A percentile compares a stretch with the other conserved stretches of the same genome.
phyloP scores from a whole-genome alignment of 2,797 vertebrate genomes.

The Coregonus sp. region DNA sequence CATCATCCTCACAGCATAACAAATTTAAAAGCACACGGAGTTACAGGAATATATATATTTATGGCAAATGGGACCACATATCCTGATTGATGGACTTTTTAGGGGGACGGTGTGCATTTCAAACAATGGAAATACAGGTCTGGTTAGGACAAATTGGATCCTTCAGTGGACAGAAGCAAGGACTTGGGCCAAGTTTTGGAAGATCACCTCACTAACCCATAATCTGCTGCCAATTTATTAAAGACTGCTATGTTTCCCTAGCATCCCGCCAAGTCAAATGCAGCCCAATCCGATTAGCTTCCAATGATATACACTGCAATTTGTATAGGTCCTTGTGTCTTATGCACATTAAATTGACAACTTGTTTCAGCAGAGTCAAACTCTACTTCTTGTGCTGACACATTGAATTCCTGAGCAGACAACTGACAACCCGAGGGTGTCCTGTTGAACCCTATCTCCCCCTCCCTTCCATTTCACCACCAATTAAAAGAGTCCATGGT shows the following conservation, averaged over 20 bases:
- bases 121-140: background rate
- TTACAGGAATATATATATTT: background rate
- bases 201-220: background rate
- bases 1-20: conserved; percentile 6
- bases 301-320: background rate
- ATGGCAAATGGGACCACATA: background rate
- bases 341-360: background rate
- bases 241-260: background rate
- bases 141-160: background rate
- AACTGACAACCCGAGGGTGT: conserved; percentile 17
- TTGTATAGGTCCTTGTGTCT: background rate
- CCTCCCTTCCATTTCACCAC: conserved; percentile 13
- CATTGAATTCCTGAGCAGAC: conserved; percentile 5
- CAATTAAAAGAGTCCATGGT: conserved; percentile 11
- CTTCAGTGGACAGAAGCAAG: background rate
- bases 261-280: background rate
- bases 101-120: too few relatives aligned
- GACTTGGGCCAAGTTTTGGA: background rate
- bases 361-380: background rate
- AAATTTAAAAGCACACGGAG: background rate
- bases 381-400: background rate
- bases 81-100: too few relatives aligned
- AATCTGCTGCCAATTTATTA: conserved; percentile 1
- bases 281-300: background rate
- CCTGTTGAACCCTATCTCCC: conserved; percentile 16